Base-by-base conservation (phyloP, 1,140 invertebrate genomes). In the Cydia amplana region DNA sequence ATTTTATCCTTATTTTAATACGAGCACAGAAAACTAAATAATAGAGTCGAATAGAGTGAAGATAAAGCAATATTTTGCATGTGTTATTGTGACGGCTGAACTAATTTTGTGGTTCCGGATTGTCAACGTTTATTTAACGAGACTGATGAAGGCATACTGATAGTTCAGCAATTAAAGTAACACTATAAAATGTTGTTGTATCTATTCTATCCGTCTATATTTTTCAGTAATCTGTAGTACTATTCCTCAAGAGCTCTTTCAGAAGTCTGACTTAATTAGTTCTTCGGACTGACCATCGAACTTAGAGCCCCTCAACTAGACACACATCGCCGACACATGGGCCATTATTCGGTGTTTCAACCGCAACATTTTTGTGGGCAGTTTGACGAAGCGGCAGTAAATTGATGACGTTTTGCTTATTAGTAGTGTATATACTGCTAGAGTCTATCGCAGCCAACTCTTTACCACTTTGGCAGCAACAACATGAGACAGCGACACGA, bases 211-310 rank as follows among this genome's bases (percentile, higher is more conserved):
- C 0, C 55, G n/a, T 18, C 51, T 18, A 10, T 60, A 60, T 60
- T 60, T 0, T 23, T 60, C 20, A 60, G 55, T 60, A 1, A 10
- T 23, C 55, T 23, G 9, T 23, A 12, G n/a, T 60, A 9, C 55
- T 60, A 60, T 23, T 60, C 55, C 18, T 23, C 55, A 23, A 51
- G 49, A 51, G 18, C 18, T 60, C 55, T 60, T 60, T 60, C 55
- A 23, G 20, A 60, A 60, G 18, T 60, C 55, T 23, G 18, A 23
- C 20, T 10, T 9, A 60, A 60, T 18, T 51, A n/a, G 49, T 51
- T n/a, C 49, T 51, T 51, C 49, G 49, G n/a, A 51, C 16, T 5
- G 14, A n/a, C 14, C 16, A 51, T 46, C 43, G 5, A 51, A 3
- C 9, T 51, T 4, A n/a, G 49, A 51, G 49, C 14, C 9, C 16